Conservation (phyloP, 2,797 vertebrate genomes). For the Chiroxiphia lanceolata region DNA sequence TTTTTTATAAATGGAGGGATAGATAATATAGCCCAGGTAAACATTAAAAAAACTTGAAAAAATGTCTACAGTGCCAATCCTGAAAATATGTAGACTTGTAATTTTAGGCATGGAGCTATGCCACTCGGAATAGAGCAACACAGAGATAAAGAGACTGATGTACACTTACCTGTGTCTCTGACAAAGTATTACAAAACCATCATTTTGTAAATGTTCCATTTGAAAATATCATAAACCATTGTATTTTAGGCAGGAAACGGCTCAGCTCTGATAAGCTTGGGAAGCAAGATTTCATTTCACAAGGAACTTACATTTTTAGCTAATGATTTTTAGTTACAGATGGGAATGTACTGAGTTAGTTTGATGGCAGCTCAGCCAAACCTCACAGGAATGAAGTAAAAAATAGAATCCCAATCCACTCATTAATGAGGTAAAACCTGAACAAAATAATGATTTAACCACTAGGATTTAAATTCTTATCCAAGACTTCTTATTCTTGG, state of each 20-base stretch:
- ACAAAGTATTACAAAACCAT: not conserved
- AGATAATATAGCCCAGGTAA: not conserved
- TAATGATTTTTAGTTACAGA: constrained; percentile 4
- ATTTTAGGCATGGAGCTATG: not conserved
- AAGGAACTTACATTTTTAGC: not conserved
- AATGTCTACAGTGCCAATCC: not conserved
- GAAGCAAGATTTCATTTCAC: not conserved
- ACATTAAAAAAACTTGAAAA: not conserved
- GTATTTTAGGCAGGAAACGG: not conserved
- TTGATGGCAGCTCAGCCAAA: not conserved
- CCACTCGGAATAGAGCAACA: not conserved
- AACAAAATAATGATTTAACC: not conserved
- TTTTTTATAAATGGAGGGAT: not conserved
- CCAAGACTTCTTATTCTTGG: not conserved
- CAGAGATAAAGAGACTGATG: not conserved
- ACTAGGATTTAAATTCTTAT: not conserved
- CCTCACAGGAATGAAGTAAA: not conserved
- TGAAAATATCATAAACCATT: not conserved
- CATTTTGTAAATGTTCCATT: not conserved
- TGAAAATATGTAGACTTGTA: not conserved
- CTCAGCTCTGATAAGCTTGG: not conserved
- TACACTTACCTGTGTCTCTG: not conserved
- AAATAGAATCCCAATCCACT: not conserved
- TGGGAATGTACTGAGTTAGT: not conserved
- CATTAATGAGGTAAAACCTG: not conserved